Evolutionary conservation across 35 echinoderm and acorn worm genomes (phyloP).

Genomic region (Apostichopus japonicus): DNA sequence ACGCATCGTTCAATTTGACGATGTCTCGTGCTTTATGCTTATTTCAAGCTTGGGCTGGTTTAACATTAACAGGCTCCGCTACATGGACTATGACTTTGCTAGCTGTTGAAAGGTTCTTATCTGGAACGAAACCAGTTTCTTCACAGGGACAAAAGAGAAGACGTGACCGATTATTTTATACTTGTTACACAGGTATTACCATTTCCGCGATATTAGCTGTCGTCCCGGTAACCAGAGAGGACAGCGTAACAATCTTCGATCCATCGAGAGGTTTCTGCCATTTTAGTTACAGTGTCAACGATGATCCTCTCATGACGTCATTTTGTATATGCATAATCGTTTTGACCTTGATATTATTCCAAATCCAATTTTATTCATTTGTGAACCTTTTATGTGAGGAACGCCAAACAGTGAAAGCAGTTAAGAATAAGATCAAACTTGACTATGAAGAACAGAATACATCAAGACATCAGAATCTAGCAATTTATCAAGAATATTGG

Average conservation of each 20-base stretch:
- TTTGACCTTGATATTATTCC: slow-evolving; percentile 57
- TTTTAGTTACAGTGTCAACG: slow-evolving; percentile 50
- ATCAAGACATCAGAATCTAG: background rate
- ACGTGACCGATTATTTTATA: background rate
- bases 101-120: background rate
- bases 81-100: background rate
- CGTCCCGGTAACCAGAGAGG: slow-evolving; percentile 23
- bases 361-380: slow-evolving; percentile 62
- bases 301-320: background rate
- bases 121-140: background rate
- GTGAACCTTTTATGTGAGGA: slow-evolving; percentile 51
- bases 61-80: background rate
- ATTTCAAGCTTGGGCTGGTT: slow-evolving; percentile 20
- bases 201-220: background rate
- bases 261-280: slow-evolving; percentile 62
- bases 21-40: slow-evolving; percentile 17
- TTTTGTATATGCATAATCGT: slow-evolving; percentile 39
- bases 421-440: background rate
- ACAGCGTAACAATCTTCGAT: slow-evolving; percentile 16
- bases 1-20: background rate
- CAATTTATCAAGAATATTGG: slow-evolving; percentile 23
- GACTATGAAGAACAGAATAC: background rate
- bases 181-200: slow-evolving; percentile 13
- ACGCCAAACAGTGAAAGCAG: background rate
- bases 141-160: background rate